Percentiles rank a stretch among this genome's conserved stretches.
Evolutionary conservation across 1,140 invertebrate genomes (phyloP).

Genomic region (Orussus abietinus): DNA sequence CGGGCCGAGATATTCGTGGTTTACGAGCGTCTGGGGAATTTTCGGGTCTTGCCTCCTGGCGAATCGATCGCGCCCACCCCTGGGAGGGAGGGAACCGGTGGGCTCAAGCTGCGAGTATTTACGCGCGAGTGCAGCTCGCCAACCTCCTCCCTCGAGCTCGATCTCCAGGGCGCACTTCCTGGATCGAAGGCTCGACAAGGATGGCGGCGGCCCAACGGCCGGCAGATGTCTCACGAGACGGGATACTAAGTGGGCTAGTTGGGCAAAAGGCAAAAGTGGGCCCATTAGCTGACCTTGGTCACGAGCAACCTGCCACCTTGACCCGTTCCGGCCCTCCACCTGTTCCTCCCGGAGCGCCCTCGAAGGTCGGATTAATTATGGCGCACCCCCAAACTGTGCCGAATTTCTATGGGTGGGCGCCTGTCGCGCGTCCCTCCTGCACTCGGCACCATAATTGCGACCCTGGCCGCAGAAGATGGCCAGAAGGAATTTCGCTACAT

Average conservation of each 20-base stretch:
- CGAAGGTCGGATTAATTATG: too few relatives aligned
- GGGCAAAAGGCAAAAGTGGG: constrained; percentile 5
- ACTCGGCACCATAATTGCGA: constrained; percentile 2
- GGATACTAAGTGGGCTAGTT: constrained; percentile 11
- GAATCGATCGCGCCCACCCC: constrained; percentile 6
- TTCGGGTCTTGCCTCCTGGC: constrained; percentile 8
- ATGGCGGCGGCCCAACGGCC: constrained; percentile 2
- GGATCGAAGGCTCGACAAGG: too few relatives aligned
- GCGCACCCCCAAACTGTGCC: too few relatives aligned
- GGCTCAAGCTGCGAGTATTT: too few relatives aligned
- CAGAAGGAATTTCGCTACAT: too few relatives aligned
- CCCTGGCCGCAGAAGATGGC: too few relatives aligned
- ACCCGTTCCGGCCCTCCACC: constrained; percentile 15
- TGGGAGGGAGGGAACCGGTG: too few relatives aligned
- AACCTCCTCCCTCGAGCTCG: not conserved
- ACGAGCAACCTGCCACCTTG: constrained; percentile 12
- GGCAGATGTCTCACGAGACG: constrained; percentile 12
- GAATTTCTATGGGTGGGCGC: too few relatives aligned
- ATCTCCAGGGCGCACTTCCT: not conserved
- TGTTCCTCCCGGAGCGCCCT: constrained; percentile 19
- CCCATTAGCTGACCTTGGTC: constrained; percentile 22
- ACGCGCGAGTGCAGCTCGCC: too few relatives aligned
- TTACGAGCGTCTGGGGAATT: constrained; percentile 7
- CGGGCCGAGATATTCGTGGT: not conserved
- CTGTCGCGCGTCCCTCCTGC: constrained; percentile 6